phyloP scores from a whole-genome alignment of 2,888 invertebrate species.

The Drosophila pegasa region DNA sequence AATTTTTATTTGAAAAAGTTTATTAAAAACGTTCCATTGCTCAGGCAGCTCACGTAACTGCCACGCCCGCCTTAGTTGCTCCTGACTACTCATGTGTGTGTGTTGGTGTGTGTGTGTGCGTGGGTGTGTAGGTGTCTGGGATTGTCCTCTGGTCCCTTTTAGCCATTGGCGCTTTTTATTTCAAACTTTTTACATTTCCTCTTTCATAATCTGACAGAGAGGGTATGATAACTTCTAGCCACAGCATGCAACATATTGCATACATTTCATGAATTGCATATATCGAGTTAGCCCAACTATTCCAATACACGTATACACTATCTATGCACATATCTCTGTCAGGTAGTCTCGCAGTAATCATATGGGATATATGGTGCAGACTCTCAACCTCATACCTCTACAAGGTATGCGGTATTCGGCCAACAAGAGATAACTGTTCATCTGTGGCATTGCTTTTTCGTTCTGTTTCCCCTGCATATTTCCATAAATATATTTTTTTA shows the following conservation, averaged over 20 bases:
- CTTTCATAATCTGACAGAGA: conserved; percentile 2
- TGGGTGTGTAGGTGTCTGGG: conserved; percentile 20
- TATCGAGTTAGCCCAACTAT: no score
- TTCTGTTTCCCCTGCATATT: conserved; percentile 17
- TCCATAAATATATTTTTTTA: conserved; percentile 34
- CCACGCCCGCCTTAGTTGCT: conserved; percentile 27
- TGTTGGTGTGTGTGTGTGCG: conserved; percentile 9
- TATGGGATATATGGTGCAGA: background rate
- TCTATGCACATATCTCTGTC: background rate
- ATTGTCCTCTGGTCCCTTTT: conserved; percentile 60
- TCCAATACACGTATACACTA: background rate
- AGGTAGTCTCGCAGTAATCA: background rate
- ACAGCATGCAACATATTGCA: background rate
- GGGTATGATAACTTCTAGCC: background rate
- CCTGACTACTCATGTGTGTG: conserved; percentile 15
- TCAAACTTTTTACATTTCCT: conserved; percentile 68
- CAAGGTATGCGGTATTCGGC: conserved; percentile 3
- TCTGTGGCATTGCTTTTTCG: conserved; percentile 50
- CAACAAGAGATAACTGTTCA: background rate
- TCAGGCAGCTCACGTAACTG: conserved; percentile 70
- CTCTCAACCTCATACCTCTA: background rate
- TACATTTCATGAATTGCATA: background rate
- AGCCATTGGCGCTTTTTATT: conserved; percentile 69
- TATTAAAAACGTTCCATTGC: conserved; percentile 76
- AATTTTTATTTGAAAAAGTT: conserved; percentile 80